Percentiles rank a stretch among this genome's conserved stretches.
These are phyloP conservation scores for Thunnus thynnus DNA, from an alignment of 2,113 vertebrate genomes.

Conservation along the genomic window DNA sequence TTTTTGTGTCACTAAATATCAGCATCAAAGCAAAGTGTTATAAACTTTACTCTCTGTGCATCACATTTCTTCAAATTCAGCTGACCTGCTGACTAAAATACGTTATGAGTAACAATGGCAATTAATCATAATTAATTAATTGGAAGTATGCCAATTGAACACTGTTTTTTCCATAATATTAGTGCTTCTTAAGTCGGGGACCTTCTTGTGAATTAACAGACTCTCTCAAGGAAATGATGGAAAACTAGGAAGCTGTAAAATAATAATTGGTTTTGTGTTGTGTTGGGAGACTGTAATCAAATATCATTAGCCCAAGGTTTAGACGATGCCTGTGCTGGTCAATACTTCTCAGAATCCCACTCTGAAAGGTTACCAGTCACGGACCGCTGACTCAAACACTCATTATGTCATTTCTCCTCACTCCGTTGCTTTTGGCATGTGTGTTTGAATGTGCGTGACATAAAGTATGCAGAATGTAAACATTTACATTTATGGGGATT, in stretches of 20 bases:
- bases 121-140: background rate
- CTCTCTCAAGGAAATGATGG: background rate
- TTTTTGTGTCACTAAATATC: too few relatives aligned
- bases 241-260: background rate
- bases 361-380: background rate
- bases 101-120: background rate
- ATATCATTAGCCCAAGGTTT: conserved; percentile 18
- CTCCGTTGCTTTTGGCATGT: background rate
- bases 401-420: background rate
- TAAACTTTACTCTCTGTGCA: too few relatives aligned
- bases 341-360: conserved; percentile 4
- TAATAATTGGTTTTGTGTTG: background rate
- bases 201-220: background rate
- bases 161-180: too few relatives aligned
- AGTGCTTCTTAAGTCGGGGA: too few relatives aligned
- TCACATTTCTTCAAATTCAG: background rate
- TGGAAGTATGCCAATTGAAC: background rate
- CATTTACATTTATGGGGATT: too few relatives aligned
- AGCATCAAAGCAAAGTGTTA: too few relatives aligned
- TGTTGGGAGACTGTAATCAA: conserved; percentile 1
- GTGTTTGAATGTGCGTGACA: background rate
- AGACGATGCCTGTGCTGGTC: background rate
- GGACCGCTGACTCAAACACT: background rate
- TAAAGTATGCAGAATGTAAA: background rate
- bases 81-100: background rate